These are phyloP conservation scores for Daubentonia madagascariensis DNA, from an alignment of 2,113 vertebrate species.

Conservation along the genomic window DNA sequence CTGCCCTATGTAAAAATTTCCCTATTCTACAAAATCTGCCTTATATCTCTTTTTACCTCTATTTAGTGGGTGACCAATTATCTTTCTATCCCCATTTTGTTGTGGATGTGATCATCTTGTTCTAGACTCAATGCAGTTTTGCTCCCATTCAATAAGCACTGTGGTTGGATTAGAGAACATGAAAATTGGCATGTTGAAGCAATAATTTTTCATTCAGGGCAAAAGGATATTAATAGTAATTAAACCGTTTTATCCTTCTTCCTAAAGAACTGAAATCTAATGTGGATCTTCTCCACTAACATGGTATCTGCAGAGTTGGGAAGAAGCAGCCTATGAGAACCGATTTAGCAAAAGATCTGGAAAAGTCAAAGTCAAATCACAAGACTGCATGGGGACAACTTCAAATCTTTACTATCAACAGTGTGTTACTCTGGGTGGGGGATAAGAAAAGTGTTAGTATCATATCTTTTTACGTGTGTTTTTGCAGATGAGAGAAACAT, in stretches of 20 bases:
- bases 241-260: background rate
- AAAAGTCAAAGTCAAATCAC: background rate
- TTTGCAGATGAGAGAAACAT: background rate
- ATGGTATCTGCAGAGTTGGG: background rate
- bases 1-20: background rate
- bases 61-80: background rate
- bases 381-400: background rate
- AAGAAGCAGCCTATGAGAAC: background rate
- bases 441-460: background rate
- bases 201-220: background rate
- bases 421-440: background rate
- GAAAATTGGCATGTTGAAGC: background rate
- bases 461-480: background rate
- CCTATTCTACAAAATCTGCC: background rate
- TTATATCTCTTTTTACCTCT: background rate
- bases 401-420: background rate
- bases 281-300: background rate
- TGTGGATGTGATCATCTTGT: background rate
- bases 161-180: background rate
- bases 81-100: background rate
- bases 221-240: background rate
- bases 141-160: background rate
- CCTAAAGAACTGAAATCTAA: background rate
- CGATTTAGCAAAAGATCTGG: background rate
- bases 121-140: background rate